A percentile compares a stretch with the other conserved stretches of the same genome.
Conservation (phyloP, 1,140 invertebrate species). For the Heliconius hermathena region DNA sequence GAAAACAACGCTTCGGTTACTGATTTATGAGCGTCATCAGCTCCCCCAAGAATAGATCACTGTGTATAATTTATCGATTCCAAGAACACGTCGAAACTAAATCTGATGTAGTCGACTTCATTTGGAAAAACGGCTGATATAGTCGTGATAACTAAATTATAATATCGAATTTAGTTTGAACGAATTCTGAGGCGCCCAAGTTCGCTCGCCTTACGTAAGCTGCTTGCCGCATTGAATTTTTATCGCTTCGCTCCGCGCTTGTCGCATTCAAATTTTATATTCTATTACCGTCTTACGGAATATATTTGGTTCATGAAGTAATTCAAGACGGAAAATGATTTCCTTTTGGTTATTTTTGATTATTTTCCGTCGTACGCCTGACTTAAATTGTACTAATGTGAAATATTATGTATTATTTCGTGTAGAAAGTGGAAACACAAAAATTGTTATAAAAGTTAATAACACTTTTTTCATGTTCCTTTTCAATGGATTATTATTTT, state of each 20-base stretch:
- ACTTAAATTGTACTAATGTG: not conserved
- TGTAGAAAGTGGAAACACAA: not conserved
- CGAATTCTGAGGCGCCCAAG: conserved; percentile 20
- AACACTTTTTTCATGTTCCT: too few relatives aligned
- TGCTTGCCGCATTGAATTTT: conserved; percentile 66
- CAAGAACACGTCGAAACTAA: not conserved
- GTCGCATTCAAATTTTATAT: conserved; percentile 57
- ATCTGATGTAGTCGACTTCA: conserved; percentile 15
- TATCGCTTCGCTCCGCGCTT: conserved; percentile 50
- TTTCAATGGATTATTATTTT: not conserved
- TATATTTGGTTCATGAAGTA: conserved; percentile 41
- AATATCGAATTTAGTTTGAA: conserved; percentile 25
- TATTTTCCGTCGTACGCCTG: not conserved
- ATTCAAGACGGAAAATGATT: conserved; percentile 32
- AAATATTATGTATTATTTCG: not conserved
- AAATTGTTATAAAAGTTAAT: not conserved
- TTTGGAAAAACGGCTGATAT: not conserved
- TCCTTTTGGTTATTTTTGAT: not conserved
- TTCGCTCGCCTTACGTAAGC: conserved; percentile 60
- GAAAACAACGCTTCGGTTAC: conserved; percentile 7
- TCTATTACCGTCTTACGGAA: conserved; percentile 51
- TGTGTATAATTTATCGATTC: conserved; percentile 26
- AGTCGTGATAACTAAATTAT: conserved; percentile 25
- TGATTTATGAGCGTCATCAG: conserved; percentile 18
- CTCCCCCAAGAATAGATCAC: conserved; percentile 10